These are phyloP conservation scores for Liolophura sinensis DNA, from an alignment of 1,140 invertebrate species.

Conservation along the genomic window DNA sequence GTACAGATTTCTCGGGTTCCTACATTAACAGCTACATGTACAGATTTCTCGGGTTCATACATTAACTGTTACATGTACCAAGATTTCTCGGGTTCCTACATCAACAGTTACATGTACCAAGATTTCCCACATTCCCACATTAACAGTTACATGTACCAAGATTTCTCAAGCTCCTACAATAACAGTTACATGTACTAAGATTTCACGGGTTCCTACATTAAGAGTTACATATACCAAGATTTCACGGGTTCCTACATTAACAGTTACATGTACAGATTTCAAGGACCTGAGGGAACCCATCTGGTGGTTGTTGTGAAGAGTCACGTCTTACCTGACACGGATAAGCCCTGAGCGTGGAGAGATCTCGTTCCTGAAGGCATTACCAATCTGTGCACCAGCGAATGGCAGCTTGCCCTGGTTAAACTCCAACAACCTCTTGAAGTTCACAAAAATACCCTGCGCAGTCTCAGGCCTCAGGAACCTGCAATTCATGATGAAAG, in stretches of 20 bases:
- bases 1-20: neutral
- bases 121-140: too few species aligned
- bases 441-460: slow-evolving; percentile 99
- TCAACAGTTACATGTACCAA: too few species aligned
- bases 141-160: too few species aligned
- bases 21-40: neutral
- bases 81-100: too few species aligned
- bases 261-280: neutral
- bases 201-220: neutral
- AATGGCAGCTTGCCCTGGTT: slow-evolving; percentile 97
- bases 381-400: slow-evolving; percentile 96
- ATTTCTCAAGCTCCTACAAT: too few species aligned
- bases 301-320: neutral
- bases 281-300: neutral
- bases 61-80: too few species aligned
- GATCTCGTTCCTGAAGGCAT: slow-evolving; percentile 99
- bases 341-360: slow-evolving; percentile 96
- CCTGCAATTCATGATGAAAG: slow-evolving; percentile 48
- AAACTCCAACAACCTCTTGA: slow-evolving; percentile 94
- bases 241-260: neutral
- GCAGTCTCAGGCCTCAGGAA: slow-evolving; percentile 97
- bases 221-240: too few species aligned
- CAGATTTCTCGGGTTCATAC: too few species aligned
- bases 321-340: slow-evolving; percentile 72
- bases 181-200: too few species aligned